Base-by-base conservation (phyloP, 64 coral and sea anemone species). In the Dendronephthya gigantea region DNA sequence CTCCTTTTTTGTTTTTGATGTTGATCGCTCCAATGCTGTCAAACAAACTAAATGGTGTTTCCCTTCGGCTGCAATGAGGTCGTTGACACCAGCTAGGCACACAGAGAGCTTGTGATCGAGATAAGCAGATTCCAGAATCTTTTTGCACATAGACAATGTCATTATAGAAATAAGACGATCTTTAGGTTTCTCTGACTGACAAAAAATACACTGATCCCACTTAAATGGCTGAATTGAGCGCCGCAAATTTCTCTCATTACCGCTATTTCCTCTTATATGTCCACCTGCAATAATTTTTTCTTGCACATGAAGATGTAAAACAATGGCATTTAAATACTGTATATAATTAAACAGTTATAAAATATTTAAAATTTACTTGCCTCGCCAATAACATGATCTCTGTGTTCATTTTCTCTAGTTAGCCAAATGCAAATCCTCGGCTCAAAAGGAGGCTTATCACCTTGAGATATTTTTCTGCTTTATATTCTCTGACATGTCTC, bases 121-220 rank as follows among this genome's bases (percentile, higher is more conserved):
- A 39, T 79, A 39, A 34, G 72, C 30, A 28, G 72, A 79, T 39
- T 90, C 68, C 19, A 86, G 65, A 29, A 90, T 86, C 47, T 85
- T 45, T 38, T 90, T 83, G 62, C 89, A 85, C 19, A 90, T 51
- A 81, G 41, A 76, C 28, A 90, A 90, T 12, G 89, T 85, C 17
- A 83, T 90, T 16, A 90, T 83, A 48, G 88, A 90, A 36, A 82
- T 51, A 66, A 90, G 89, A 23, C 84, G 48, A 56, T 81, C 82
- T 86, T 86, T 82, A 82, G 40, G 75, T 40, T 41, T 50, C 81
- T 86, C 52, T 37, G 79, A 27, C 85, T 90, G 89, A 68, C 84
- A 86, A 86, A 90, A 90, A 40, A 90, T 85, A 36, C 84, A 86
- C 37, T 79, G 50, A 86, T 86, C 58, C 84, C 89, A 90, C 30